These are phyloP conservation scores for Carettochelys insculpta DNA, from an alignment of 2,113 vertebrate genomes.

Conservation along the genomic window DNA sequence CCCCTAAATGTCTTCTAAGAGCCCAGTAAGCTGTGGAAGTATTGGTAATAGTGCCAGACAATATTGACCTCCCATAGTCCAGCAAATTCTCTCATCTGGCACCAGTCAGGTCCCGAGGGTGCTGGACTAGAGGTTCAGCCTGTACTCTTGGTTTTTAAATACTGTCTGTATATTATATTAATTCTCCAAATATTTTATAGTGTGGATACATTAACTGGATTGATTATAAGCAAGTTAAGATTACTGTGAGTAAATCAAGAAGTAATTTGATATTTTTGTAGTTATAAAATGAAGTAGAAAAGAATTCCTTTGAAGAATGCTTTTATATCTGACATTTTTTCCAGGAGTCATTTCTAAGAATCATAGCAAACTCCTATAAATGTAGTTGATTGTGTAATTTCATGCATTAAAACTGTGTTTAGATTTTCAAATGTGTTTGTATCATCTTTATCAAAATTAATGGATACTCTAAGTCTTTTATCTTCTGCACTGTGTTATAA, in stretches of 20 bases:
- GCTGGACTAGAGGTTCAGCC: no score
- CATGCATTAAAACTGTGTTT: conserved; percentile 21
- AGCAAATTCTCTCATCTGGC: no score
- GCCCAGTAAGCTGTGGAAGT: no score
- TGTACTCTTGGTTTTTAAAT: not conserved
- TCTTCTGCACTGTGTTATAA: conserved; percentile 25
- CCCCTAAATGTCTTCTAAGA: no score
- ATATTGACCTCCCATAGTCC: no score
- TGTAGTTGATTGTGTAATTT: not conserved
- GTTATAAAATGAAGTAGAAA: conserved; percentile 9
- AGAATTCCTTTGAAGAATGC: conserved; percentile 7
- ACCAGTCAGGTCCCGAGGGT: no score
- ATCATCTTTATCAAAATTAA: not conserved
- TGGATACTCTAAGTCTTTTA: conserved; percentile 29
- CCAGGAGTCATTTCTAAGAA: conserved; percentile 20
- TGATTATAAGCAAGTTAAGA: not conserved
- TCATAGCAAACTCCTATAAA: conserved; percentile 11
- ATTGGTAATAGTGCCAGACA: no score
- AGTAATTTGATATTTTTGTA: not conserved
- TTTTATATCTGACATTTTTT: conserved; percentile 8
- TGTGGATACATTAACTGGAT: not conserved
- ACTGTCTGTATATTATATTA: not conserved
- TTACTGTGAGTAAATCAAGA: not conserved
- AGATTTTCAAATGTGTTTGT: conserved; percentile 8
- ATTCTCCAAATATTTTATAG: not conserved